phyloP scores from a whole-genome alignment of 2,113 vertebrate genomes.

The Morone chrysops region DNA sequence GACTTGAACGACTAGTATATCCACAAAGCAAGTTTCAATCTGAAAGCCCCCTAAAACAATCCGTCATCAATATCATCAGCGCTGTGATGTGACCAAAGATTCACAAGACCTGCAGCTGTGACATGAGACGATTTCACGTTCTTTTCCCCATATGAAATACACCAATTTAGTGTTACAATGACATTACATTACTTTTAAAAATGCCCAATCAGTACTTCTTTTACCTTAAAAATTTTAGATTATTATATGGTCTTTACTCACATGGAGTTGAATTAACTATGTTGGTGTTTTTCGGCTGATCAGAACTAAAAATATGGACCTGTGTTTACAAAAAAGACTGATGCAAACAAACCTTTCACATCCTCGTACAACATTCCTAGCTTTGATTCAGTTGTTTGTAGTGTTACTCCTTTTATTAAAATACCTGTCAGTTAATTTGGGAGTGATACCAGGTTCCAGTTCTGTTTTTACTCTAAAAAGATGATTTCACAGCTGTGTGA shows the following conservation, averaged over 20 bases:
- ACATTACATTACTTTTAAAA: conserved; percentile 19
- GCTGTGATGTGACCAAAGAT: not conserved
- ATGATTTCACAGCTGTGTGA: conserved; percentile 27
- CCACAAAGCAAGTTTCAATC: not conserved
- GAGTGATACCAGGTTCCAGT: not conserved
- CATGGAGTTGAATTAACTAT: not conserved
- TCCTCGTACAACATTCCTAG: not conserved
- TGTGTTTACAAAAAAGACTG: not conserved
- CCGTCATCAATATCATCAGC: not conserved
- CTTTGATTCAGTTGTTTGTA: conserved; percentile 17
- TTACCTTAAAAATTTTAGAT: conserved; percentile 1
- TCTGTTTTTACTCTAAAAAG: conserved; percentile 34
- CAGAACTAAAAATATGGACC: conserved; percentile 18
- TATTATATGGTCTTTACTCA: not conserved
- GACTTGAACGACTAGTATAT: not conserved
- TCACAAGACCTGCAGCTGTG: conserved; percentile 81
- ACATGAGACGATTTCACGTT: conserved; percentile 37
- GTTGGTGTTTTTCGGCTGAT: not conserved
- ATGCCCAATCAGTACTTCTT: conserved; percentile 3
- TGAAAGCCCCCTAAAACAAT: conserved; percentile 10
- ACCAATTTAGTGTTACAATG: conserved; percentile 18
- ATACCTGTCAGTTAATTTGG: not conserved
- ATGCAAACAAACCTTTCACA: conserved; percentile 1
- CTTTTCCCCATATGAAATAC: conserved; percentile 69
- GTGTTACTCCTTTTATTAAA: conserved; percentile 24